Percentiles rank a stretch among this genome's conserved stretches.
These are phyloP conservation scores for Desmophyllum pertusum DNA, from an alignment of 92 coral and sea anemone genomes.

Conservation along the genomic window DNA sequence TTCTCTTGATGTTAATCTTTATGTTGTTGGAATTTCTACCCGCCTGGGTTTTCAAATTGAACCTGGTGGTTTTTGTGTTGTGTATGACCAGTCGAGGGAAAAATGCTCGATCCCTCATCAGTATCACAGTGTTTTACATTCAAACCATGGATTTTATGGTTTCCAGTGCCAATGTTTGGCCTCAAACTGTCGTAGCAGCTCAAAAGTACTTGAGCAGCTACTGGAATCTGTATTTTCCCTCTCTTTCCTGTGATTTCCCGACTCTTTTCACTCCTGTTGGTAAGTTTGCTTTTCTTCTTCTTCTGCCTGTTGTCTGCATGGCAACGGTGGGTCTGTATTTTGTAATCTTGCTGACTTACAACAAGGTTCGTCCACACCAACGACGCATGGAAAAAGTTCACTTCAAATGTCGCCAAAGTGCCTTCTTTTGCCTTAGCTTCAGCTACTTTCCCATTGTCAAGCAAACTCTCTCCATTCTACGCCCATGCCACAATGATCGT, in stretches of 20 bases:
- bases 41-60: conserved; percentile 63
- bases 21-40: conserved; percentile 62
- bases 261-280: conserved; percentile 62
- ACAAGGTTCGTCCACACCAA: conserved; percentile 22
- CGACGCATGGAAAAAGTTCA: conserved; percentile 27
- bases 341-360: conserved; percentile 11
- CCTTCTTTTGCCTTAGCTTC: conserved; percentile 63
- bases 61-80: conserved; percentile 57
- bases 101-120: conserved; percentile 42
- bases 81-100: conserved; percentile 58
- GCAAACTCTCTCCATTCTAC: conserved; percentile 52
- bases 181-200: conserved; percentile 39
- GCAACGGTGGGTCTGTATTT: conserved; percentile 32
- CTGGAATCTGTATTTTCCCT: conserved; percentile 65
- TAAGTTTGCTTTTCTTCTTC: conserved; percentile 51
- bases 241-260: conserved; percentile 69
- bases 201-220: conserved; percentile 72
- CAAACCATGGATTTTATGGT: conserved; percentile 79
- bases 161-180: conserved; percentile 73
- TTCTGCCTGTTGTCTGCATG: conserved; percentile 58
- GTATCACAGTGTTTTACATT: conserved; percentile 72
- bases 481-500: conserved; percentile 58
- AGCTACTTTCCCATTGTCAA: conserved; percentile 78
- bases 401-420: conserved; percentile 56
- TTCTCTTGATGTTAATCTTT: conserved; percentile 45